A percentile compares a stretch with the other conserved stretches of the same genome.
phyloP scores from a whole-genome alignment of 2,113 vertebrate species.

The Pterocles orientalis region DNA sequence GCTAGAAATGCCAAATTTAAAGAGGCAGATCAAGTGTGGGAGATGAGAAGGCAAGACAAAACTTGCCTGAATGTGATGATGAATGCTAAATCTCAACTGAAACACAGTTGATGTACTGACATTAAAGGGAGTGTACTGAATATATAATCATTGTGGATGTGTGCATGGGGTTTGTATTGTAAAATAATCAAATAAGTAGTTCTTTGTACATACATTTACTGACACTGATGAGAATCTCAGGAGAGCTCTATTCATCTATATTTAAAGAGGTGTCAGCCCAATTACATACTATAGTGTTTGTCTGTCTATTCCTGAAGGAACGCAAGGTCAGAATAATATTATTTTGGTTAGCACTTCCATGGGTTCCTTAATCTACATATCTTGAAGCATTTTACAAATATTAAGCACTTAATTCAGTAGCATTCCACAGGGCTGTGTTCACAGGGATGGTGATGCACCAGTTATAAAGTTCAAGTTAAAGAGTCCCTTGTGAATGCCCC shows the following conservation, averaged over 20 bases:
- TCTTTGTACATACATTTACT: constrained; percentile 22
- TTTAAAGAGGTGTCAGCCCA: constrained; percentile 17
- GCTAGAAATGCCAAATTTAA: constrained; percentile 27
- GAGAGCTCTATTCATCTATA: background rate
- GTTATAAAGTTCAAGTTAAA: background rate
- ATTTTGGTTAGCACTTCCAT: background rate
- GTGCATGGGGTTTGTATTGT: constrained; percentile 26
- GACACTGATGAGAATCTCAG: background rate
- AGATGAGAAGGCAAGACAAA: constrained; percentile 42
- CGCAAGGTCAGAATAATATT: background rate
- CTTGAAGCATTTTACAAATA: background rate
- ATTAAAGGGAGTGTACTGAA: constrained; percentile 42
- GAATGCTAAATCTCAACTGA: constrained; percentile 34
- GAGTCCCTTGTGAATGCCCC: background rate
- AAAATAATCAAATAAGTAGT: constrained; percentile 21
- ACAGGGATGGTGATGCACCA: background rate
- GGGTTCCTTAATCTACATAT: background rate
- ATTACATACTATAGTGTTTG: background rate
- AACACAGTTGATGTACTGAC: constrained; percentile 12
- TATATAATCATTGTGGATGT: constrained; percentile 35
- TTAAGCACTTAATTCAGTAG: background rate
- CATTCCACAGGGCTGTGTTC: background rate
- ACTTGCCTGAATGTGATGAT: background rate
- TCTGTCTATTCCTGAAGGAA: background rate
- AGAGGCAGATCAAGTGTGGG: constrained; percentile 17